These are phyloP conservation scores for Apodemus sylvaticus DNA, from an alignment of 2,113 vertebrate species.

Conservation along the genomic window DNA sequence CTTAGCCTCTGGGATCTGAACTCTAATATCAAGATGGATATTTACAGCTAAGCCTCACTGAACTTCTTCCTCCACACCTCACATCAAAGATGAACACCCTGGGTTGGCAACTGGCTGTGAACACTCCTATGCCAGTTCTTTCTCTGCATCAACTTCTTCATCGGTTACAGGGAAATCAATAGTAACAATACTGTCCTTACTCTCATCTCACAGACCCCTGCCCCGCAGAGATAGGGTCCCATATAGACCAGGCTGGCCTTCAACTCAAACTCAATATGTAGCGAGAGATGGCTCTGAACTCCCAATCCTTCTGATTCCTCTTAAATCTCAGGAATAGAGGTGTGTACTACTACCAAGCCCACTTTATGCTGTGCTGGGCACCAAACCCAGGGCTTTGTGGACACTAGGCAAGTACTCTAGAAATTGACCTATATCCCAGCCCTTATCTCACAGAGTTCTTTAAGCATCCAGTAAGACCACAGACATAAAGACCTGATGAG, in stretches of 20 bases:
- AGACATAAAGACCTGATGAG: background rate
- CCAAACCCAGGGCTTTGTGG: background rate
- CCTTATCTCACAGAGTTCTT: background rate
- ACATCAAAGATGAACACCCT: background rate
- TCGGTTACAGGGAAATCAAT: background rate
- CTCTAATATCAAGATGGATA: background rate
- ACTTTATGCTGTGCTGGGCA: background rate
- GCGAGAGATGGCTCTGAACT: no score
- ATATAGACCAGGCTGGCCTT: background rate
- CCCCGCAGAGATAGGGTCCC: background rate
- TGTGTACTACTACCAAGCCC: background rate
- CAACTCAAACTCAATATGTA: background rate
- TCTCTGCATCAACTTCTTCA: conserved; percentile 19
- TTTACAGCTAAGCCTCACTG: background rate
- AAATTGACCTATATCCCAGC: background rate
- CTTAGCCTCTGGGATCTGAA: background rate
- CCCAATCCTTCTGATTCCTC: background rate
- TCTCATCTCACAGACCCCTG: background rate
- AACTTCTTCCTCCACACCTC: background rate
- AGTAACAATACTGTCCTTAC: background rate
- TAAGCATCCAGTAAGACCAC: background rate
- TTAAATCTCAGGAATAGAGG: background rate
- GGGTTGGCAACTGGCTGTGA: background rate
- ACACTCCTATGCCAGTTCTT: background rate
- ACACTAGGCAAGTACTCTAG: background rate